A percentile compares a stretch with the other conserved stretches of the same genome.
phyloP scores from a whole-genome alignment of 1,140 invertebrate species.

The Leptoteleia sp. region DNA sequence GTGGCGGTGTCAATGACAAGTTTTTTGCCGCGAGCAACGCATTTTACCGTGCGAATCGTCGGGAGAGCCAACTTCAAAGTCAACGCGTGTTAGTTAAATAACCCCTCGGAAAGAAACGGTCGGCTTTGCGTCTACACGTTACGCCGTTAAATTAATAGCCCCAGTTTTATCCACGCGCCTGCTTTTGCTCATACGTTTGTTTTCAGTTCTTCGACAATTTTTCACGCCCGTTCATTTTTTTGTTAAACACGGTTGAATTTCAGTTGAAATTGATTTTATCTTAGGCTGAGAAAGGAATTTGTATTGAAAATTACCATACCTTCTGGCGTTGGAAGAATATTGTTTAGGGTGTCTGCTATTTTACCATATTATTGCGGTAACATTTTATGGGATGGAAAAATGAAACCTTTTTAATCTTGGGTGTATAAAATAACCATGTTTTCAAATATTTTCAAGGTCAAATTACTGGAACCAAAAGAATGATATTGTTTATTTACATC shows the following conservation, averaged over 20 bases:
- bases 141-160: slow-evolving; percentile 35
- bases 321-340: too few relatives aligned
- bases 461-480: too few relatives aligned
- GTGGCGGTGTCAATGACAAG: slow-evolving; percentile 46
- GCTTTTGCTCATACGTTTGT: background rate
- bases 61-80: slow-evolving; percentile 44
- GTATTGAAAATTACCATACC: too few relatives aligned
- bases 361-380: too few relatives aligned
- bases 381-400: too few relatives aligned
- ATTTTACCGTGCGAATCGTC: slow-evolving; percentile 49
- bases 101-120: slow-evolving; percentile 34
- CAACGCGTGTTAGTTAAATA: slow-evolving; percentile 48
- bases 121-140: slow-evolving; percentile 34
- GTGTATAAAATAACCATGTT: background rate
- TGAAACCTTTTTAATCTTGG: too few relatives aligned
- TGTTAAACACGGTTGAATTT: too few relatives aligned
- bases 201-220: slow-evolving; percentile 4
- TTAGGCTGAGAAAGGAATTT: too few relatives aligned
- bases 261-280: too few relatives aligned
- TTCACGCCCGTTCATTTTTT: too few relatives aligned
- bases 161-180: slow-evolving; percentile 7
- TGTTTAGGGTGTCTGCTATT: too few relatives aligned
- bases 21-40: slow-evolving; percentile 53
- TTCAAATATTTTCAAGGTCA: slow-evolving; percentile 13
- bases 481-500: too few relatives aligned